Evolutionary conservation across 1,140 invertebrate genomes (phyloP), one percentile per base, ranked within the genome.

Genomic region (Carcinoscorpius rotundicauda): DNA sequence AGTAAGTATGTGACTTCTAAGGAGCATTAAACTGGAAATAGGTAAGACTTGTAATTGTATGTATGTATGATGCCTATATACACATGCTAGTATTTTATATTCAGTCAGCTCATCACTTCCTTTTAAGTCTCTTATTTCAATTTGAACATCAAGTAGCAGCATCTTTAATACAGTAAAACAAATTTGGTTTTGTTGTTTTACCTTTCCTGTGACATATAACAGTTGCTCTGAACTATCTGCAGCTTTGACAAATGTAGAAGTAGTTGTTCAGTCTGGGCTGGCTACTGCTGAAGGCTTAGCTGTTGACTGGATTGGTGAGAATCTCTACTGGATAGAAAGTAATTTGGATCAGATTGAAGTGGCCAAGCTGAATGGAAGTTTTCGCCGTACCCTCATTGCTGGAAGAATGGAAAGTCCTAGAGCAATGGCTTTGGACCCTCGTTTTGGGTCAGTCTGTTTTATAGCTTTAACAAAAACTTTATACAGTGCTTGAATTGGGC

Each of bases 331-430:
- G 82, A 86, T 93, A 3, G 90, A 93, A 76, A 87, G 85, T 72
- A 89, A 86, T 74, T 78, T 94, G 49, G 88, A 93, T 76, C 89
- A 93, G 75, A 93, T 95, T 58, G 90, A 94, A 80, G 91, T 94
- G 63, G 85, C 90, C 9, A 85, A 85, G 69, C 76, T 92, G 52
- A 87, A 91, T 75, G 91, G 92, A 2, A 82, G 81, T 58, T 87
- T 84, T 72, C 76, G 91, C 4, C 82, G 87, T 52, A 93, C 90
- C 0, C 76, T 95, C 0, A 82, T 94, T 50, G 86, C 89, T 29
- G 88, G 88, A 0, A 85, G 87, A 69, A 91, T 95, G 85, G 85
- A 88, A 70, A 91, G 85, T 72, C 91, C 91, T 0, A 77, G 92
- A 49, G 89, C 91, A 4, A 86, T 96, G 70, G 89, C 87, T 3